These are phyloP conservation scores for Squalus acanthias DNA, from an alignment of 2,797 vertebrate genomes.

Conservation along the genomic window DNA sequence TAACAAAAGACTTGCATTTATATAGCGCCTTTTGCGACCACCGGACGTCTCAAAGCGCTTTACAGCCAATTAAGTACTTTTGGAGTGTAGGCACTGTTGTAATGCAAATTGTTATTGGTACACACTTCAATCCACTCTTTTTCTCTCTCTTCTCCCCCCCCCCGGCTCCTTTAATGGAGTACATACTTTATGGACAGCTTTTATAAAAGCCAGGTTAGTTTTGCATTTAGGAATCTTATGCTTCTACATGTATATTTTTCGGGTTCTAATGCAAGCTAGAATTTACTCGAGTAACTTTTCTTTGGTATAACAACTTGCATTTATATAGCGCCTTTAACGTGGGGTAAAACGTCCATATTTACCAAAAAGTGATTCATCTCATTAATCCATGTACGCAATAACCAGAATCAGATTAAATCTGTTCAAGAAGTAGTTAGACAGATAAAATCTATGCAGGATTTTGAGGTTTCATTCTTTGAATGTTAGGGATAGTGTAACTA, in stretches of 20 bases:
- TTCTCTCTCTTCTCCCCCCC: not conserved
- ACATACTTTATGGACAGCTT: not conserved
- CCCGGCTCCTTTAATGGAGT: not conserved
- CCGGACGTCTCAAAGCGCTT: too few relatives aligned
- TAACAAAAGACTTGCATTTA: not conserved
- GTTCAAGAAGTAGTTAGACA: not conserved
- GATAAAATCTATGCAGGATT: not conserved
- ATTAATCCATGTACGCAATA: not conserved
- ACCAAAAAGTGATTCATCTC: not conserved
- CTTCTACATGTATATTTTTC: not conserved
- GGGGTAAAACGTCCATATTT: not conserved
- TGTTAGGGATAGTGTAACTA: not conserved
- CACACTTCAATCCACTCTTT: not conserved
- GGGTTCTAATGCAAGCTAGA: not conserved
- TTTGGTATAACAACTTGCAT: not conserved
- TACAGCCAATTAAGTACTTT: too few relatives aligned
- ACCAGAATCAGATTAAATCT: not conserved
- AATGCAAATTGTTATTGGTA: not conserved
- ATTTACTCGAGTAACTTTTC: not conserved
- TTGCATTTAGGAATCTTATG: not conserved
- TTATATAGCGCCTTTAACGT: not conserved
- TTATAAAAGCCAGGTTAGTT: not conserved
- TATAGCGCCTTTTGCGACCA: too few relatives aligned
- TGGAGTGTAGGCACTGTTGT: too few relatives aligned
- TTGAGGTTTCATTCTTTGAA: not conserved